Evolutionary conservation across 2,888 invertebrate genomes (phyloP), one percentile per base, ranked within the genome.

Genomic region (Lasioglossum lativentre): DNA sequence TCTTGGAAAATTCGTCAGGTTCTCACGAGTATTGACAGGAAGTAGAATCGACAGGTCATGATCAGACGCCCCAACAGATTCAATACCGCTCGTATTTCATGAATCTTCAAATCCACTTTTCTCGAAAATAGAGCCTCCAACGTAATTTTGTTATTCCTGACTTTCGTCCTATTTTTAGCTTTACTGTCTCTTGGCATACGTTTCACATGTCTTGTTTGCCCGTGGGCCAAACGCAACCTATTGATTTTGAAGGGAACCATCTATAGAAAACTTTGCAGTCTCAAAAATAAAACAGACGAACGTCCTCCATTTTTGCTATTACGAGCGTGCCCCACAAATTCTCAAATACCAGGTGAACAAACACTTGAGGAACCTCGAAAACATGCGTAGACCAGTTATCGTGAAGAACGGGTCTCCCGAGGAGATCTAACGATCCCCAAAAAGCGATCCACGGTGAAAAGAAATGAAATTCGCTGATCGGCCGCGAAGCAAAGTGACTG

Each of bases 341-440:
- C 30, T 30, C 0, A 16, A 16, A 30, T 27, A 16, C 59, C 59
- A 59, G 59, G 27, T 6, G 27, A 14, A 59, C 27, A 5, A 59
- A 30, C 59, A 59, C 14, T 27, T 4, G 59, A 27, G 27, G 27
- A 27, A 27, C 6, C 27, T 2, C 63, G 30, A 16, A 30, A 63
- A 63, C 30, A 63, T 6, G 5, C 30, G 30, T 63, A 63, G 63
- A 30, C 63, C 63, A 63, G 63, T 63, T 63, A 63, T 30, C 63
- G 30, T 30, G 63, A 30, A 6, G 16, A 30, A 30, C 27, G 27
- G 59, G 16, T 63, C 27, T 30, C 16, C 16, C 30, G 42, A 2
- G 27, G 27, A n/a, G 71, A 27, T 66, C 66, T 66, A 66, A 66
- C 66, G 66, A 66, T 66, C 34, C 34, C 66, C 27, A 63, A 63